These are phyloP conservation scores for Labeo catla DNA, from an alignment of 2,113 vertebrate genomes.

Conservation along the genomic window DNA sequence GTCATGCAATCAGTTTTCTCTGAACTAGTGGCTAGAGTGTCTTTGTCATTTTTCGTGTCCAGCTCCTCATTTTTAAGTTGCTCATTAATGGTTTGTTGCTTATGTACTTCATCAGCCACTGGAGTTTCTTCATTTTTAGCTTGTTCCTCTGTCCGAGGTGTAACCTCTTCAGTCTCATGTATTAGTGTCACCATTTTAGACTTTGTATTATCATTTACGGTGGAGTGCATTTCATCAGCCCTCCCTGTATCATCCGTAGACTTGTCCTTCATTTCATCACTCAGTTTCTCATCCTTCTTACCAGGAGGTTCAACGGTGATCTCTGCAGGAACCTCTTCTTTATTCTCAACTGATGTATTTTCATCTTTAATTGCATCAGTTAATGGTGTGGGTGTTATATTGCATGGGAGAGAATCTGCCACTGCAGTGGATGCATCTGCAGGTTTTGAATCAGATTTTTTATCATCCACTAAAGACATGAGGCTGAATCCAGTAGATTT, in stretches of 20 bases:
- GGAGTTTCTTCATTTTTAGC: conserved; percentile 26
- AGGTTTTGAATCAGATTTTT: conserved; percentile 65
- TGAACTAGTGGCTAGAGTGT: conserved; percentile 1
- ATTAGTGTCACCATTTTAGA: conserved; percentile 12
- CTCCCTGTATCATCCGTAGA: conserved; percentile 2
- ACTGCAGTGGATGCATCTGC: conserved; percentile 45
- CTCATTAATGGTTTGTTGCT: conserved; percentile 17
- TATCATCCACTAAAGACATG: conserved; percentile 84
- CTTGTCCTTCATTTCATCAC: conserved; percentile 14
- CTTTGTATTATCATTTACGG: neutral
- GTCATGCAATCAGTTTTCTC: conserved; percentile 36
- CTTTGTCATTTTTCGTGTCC: neutral
- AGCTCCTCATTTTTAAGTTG: neutral
- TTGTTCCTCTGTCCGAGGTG: conserved; percentile 24
- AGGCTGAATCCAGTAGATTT: conserved; percentile 80
- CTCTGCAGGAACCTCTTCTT: conserved; percentile 28
- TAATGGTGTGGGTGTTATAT: conserved; percentile 23
- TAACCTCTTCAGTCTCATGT: neutral
- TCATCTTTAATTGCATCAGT: conserved; percentile 35
- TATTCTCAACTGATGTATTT: neutral
- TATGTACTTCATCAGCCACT: conserved; percentile 24
- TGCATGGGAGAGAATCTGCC: conserved; percentile 27
- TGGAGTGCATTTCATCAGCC: neutral
- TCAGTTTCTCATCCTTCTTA: neutral
- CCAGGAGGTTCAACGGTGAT: neutral